A percentile compares a stretch with the other conserved stretches of the same genome.
Conservation (phyloP, 2,888 invertebrate genomes). For the Mythimna pallens region DNA sequence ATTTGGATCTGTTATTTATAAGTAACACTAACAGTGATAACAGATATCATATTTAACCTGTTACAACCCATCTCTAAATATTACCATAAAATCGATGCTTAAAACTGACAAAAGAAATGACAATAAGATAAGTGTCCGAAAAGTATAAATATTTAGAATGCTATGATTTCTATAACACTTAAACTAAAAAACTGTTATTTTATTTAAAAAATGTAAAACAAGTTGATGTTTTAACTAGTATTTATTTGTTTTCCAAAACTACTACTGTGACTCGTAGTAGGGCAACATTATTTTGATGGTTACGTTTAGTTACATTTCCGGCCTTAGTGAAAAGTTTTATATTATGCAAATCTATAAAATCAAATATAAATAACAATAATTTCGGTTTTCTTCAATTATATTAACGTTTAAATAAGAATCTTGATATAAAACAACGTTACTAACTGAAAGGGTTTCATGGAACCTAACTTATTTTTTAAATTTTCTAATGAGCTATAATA, state of each 20-base stretch:
- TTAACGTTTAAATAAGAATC: background rate
- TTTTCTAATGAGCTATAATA: constrained; percentile 19
- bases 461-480: background rate
- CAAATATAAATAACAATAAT: background rate
- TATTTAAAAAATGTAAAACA: no score
- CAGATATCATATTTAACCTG: no score
- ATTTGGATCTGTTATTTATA: no score
- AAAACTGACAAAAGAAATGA: background rate
- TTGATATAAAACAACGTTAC: no score
- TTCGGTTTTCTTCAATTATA: fast-evolving
- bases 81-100: background rate
- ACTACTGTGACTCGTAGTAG: background rate
- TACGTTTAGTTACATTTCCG: constrained; percentile 37
- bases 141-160: background rate
- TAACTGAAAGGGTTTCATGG: background rate
- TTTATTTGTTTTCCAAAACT: background rate
- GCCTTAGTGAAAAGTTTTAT: background rate
- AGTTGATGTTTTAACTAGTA: background rate
- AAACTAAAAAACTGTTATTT: background rate
- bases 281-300: constrained; percentile 1
- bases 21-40: no score
- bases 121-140: background rate
- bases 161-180: no score
- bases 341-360: background rate
- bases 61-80: no score